Percentiles rank a stretch among this genome's conserved stretches.
phyloP scores from a whole-genome alignment of 2,113 vertebrate species.

The Peromyscus californicus region DNA sequence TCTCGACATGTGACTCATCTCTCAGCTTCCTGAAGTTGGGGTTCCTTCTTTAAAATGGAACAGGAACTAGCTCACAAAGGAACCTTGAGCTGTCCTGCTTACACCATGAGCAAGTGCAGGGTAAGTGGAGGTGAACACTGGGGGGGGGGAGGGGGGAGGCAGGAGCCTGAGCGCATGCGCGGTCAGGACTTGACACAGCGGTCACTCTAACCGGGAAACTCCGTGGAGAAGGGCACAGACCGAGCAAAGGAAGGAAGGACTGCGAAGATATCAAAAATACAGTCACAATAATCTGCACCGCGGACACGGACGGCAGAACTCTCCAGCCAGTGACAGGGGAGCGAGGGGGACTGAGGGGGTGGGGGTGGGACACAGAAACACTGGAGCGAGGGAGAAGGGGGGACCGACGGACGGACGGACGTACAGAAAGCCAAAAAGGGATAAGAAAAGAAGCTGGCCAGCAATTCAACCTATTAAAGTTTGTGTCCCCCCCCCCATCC shows the following conservation, averaged over 20 bases:
- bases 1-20: not conserved
- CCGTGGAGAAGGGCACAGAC: not conserved
- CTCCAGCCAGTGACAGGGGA: not conserved
- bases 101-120: not conserved
- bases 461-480: not conserved
- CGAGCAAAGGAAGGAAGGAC: not conserved
- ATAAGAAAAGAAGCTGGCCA: slow-evolving; percentile 7
- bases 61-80: not conserved
- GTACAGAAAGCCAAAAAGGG: not conserved
- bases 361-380: not conserved
- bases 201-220: not conserved
- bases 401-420: too few species aligned
- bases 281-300: not conserved
- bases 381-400: not conserved
- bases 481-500: too few species aligned
- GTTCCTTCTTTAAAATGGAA: slow-evolving; percentile 20
- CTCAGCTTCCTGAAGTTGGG: not conserved
- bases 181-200: not conserved
- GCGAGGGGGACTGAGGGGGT: not conserved
- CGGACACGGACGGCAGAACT: not conserved
- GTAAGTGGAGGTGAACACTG: not conserved
- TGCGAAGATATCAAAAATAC: slow-evolving; percentile 3
- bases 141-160: too few species aligned
- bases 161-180: too few species aligned
- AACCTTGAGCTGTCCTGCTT: not conserved